Evolutionary conservation across 2,797 vertebrate genomes (phyloP).

Genomic region (Spea hammondii): DNA sequence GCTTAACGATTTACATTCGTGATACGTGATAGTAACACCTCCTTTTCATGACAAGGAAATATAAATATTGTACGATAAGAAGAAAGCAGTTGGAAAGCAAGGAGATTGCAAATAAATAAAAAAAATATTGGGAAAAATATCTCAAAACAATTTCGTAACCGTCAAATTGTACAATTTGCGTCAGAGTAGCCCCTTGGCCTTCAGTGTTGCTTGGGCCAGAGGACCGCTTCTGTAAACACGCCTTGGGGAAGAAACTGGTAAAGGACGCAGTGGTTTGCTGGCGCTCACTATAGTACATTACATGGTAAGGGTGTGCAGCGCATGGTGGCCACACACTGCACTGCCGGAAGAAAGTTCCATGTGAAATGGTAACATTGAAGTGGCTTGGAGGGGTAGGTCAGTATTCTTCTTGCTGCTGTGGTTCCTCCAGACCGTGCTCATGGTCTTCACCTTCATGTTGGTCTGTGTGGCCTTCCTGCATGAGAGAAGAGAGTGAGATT

Average conservation of each 20-base stretch:
- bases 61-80: constrained; percentile 76
- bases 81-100: constrained; percentile 48
- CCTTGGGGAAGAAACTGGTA: constrained; percentile 75
- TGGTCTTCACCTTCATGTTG: constrained; percentile 84
- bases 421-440: constrained; percentile 78
- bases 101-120: constrained; percentile 49
- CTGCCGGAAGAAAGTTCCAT: constrained; percentile 83
- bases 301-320: constrained; percentile 76
- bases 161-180: constrained; percentile 71
- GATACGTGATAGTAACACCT: constrained; percentile 37
- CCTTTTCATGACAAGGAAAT: constrained; percentile 71
- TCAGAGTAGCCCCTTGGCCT: constrained; percentile 65
- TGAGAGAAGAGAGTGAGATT: constrained; percentile 8
- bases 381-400: constrained; percentile 70
- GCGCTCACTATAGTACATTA: constrained; percentile 77
- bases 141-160: constrained; percentile 68
- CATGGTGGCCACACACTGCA: constrained; percentile 78
- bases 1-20: constrained; percentile 39
- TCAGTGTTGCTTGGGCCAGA: constrained; percentile 71
- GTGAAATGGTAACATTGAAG: constrained; percentile 76
- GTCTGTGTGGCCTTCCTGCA: constrained; percentile 83
- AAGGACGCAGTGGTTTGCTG: constrained; percentile 78
- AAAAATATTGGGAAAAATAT: constrained; percentile 43
- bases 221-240: constrained; percentile 68
- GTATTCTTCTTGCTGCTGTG: constrained; percentile 90